phyloP scores from a whole-genome alignment of 2,113 vertebrate species.

The Charina bottae region DNA sequence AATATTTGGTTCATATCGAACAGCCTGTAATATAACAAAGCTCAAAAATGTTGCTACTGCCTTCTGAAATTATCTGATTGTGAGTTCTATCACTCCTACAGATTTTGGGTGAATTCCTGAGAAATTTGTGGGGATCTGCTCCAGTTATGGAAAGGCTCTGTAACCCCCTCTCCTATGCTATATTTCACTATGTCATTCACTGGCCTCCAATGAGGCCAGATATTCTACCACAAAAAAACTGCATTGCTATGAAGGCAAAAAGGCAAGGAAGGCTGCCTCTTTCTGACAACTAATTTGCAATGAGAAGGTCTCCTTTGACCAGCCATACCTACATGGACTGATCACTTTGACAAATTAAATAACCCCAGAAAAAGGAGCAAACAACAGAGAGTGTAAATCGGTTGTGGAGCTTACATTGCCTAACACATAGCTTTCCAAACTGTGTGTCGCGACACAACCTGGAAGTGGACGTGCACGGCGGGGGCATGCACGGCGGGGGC shows the following conservation, averaged over 20 bases:
- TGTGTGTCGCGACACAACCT: no score
- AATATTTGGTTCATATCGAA: background rate
- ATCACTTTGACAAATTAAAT: background rate
- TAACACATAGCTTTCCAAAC: no score
- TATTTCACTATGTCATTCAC: background rate
- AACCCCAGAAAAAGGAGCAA: background rate
- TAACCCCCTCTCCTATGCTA: background rate
- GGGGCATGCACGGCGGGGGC: no score
- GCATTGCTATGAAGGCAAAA: background rate
- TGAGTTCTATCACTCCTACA: background rate
- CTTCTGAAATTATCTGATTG: background rate
- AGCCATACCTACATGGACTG: background rate
- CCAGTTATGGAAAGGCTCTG: background rate
- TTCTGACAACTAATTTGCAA: background rate
- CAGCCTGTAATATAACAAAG: background rate
- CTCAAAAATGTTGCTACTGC: background rate
- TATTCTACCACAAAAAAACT: background rate
- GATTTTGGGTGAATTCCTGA: background rate
- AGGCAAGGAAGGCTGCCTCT: background rate
- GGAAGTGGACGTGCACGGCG: no score
- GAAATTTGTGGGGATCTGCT: background rate
- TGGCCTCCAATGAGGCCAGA: background rate
- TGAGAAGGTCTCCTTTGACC: background rate
- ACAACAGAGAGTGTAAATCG: background rate
- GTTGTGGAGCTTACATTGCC: background rate